phyloP scores from a whole-genome alignment of 2,797 vertebrate genomes.

The Pipistrellus pygmaeus region DNA sequence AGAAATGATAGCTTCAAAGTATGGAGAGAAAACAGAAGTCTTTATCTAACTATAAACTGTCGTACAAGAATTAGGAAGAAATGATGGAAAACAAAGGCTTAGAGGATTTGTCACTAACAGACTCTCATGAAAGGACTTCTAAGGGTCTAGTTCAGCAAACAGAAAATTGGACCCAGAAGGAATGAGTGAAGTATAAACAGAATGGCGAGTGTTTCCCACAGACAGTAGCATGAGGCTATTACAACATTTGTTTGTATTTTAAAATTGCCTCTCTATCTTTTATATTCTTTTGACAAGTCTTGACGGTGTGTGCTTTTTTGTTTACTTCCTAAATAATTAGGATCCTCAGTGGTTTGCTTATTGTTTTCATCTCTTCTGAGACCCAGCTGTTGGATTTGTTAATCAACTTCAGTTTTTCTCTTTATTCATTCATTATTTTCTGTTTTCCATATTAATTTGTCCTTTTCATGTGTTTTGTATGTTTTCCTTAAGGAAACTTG shows the following conservation, averaged over 20 bases:
- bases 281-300: background rate
- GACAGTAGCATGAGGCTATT: background rate
- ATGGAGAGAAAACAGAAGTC: background rate
- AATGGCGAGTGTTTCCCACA: background rate
- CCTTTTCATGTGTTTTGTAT: background rate
- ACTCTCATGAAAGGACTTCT: background rate
- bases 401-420: background rate
- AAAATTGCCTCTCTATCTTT: background rate
- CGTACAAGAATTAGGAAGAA: background rate
- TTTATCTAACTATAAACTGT: background rate
- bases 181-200: background rate
- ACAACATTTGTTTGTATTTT: background rate
- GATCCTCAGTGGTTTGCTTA: background rate
- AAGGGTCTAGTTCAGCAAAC: background rate
- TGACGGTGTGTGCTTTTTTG: background rate
- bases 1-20: background rate
- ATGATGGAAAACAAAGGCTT: background rate
- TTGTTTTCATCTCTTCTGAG: background rate
- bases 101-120: background rate
- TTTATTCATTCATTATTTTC: background rate
- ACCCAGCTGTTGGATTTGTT: background rate
- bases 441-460: background rate
- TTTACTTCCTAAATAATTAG: conserved; percentile 12
- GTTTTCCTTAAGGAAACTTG: background rate
- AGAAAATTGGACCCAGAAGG: background rate